These are phyloP conservation scores for Arbacia lixula DNA, from an alignment of 53 echinoderm and acorn worm species.

Conservation along the genomic window DNA sequence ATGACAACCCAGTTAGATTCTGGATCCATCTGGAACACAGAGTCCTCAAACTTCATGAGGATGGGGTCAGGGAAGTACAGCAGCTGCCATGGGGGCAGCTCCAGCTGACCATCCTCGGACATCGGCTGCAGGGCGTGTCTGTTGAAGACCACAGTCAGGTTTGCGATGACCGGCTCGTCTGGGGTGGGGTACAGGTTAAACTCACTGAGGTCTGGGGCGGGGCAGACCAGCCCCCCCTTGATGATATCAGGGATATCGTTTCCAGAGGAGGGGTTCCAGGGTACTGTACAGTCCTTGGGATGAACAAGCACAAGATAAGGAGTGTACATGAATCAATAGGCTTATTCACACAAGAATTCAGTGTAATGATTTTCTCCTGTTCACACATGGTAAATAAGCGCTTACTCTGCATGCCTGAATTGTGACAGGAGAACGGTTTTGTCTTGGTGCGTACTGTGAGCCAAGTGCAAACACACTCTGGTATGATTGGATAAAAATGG, in stretches of 20 bases:
- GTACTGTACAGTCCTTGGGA: slow-evolving; percentile 24
- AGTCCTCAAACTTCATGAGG: slow-evolving; percentile 54
- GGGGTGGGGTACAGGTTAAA: not conserved
- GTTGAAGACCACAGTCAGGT: slow-evolving; percentile 64
- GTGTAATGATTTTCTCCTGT: too few relatives aligned
- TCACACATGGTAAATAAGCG: too few relatives aligned
- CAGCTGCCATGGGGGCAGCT: slow-evolving; percentile 34
- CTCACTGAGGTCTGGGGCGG: slow-evolving; percentile 51
- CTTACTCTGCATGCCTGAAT: too few relatives aligned
- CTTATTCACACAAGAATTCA: too few relatives aligned
- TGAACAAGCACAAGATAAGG: not conserved
- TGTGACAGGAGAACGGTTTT: too few relatives aligned
- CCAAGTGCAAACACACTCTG: too few relatives aligned
- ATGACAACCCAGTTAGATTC: slow-evolving; percentile 35
- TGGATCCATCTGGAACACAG: slow-evolving; percentile 20
- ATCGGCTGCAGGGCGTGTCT: slow-evolving; percentile 11
- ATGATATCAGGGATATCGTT: not conserved
- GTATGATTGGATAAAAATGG: too few relatives aligned
- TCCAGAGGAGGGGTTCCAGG: not conserved
- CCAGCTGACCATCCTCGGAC: slow-evolving; percentile 42
- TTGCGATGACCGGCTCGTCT: slow-evolving; percentile 53
- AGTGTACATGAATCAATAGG: too few relatives aligned
- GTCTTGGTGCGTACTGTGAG: too few relatives aligned
- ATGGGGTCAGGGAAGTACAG: slow-evolving; percentile 72
- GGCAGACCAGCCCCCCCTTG: slow-evolving; percentile 22